Conservation (phyloP, 1,140 invertebrate genomes). For the Pararge aegeria region DNA sequence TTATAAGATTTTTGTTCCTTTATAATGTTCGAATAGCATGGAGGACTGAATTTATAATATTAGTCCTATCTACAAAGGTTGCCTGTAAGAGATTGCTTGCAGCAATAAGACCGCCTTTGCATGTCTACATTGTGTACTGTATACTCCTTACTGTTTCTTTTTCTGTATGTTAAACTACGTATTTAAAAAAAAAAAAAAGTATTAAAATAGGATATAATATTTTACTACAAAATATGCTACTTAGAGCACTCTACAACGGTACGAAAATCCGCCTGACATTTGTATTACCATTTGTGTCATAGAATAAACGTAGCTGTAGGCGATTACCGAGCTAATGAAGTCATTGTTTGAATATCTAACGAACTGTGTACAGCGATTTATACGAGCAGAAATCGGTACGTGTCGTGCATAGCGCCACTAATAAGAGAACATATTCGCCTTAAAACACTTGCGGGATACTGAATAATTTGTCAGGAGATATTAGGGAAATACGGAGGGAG, state of each 20-base stretch:
- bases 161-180: no score
- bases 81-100: no score
- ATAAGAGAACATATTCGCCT: constrained; percentile 19
- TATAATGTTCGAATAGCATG: no score
- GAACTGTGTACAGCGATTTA: constrained; percentile 56
- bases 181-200: no score
- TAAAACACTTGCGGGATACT: constrained; percentile 17
- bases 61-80: no score
- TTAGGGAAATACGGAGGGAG: neutral
- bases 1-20: no score
- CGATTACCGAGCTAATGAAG: constrained; percentile 72
- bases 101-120: no score
- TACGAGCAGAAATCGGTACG: constrained; percentile 38
- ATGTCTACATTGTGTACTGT: no score
- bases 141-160: no score
- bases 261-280: neutral
- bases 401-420: constrained; percentile 23
- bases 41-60: no score
- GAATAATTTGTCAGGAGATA: constrained; percentile 19
- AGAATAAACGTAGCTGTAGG: constrained; percentile 23
- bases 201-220: neutral
- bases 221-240: no score
- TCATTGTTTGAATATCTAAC: constrained; percentile 72
- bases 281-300: constrained; percentile 3
- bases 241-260: neutral